These are phyloP conservation scores for Gambelia wislizenii DNA, from an alignment of 2,797 vertebrate genomes.

Conservation along the genomic window DNA sequence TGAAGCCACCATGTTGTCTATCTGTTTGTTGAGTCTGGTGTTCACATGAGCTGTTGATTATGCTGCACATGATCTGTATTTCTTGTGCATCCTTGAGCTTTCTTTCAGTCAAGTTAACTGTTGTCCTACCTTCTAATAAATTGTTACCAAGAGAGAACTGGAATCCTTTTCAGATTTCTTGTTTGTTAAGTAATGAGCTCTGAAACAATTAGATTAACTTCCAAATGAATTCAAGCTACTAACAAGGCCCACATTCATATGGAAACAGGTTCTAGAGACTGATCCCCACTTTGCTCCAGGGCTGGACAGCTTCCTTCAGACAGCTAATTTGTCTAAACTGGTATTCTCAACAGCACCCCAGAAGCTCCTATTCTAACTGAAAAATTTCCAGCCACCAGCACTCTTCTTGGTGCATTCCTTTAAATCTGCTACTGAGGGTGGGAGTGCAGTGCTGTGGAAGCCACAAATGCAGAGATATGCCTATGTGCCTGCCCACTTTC, in stretches of 20 bases:
- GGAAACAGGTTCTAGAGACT: not conserved
- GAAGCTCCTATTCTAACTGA: not conserved
- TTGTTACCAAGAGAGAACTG: conserved; percentile 79
- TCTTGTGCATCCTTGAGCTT: conserved; percentile 75
- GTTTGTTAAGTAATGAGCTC: conserved; percentile 63
- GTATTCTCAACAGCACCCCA: not conserved
- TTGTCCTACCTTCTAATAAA: conserved; percentile 71
- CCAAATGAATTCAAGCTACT: not conserved
- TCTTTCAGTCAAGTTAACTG: conserved; percentile 71
- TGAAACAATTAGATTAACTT: not conserved
- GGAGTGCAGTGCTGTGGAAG: too few species aligned
- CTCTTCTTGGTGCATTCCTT: not conserved
- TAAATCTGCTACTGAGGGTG: not conserved
- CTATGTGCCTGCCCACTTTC: not conserved
- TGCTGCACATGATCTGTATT: conserved; percentile 73
- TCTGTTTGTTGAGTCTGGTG: conserved; percentile 79
- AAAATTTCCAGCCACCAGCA: not conserved
- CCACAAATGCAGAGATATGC: not conserved
- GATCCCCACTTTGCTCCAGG: not conserved
- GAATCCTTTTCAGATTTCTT: conserved; percentile 74
- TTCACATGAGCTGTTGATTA: conserved; percentile 73
- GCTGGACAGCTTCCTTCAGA: not conserved
- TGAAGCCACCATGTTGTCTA: conserved; percentile 75
- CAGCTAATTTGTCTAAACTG: not conserved
- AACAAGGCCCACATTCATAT: not conserved